Percentiles rank a stretch among this genome's conserved stretches.
Evolutionary conservation across 2,888 invertebrate species (phyloP).

Genomic region (Ormyrus thymus): DNA sequence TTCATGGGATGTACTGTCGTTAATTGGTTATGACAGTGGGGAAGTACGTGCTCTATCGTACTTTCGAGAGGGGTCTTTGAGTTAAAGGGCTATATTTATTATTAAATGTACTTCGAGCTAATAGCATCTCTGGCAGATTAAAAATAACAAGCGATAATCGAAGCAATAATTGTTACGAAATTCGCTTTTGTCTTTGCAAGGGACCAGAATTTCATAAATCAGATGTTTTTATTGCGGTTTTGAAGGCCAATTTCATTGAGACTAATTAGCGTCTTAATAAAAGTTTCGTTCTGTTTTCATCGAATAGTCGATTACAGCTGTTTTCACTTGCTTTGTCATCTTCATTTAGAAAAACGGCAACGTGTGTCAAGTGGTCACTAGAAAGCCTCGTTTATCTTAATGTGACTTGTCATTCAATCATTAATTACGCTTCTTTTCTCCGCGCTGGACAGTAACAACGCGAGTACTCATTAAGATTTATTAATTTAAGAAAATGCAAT

Average conservation of each 20-base stretch:
- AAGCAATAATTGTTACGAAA: no score
- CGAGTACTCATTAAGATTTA: no score
- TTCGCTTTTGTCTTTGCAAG: no score
- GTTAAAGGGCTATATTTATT: no score
- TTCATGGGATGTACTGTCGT: no score
- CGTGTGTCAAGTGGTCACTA: conserved; percentile 12
- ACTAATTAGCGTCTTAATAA: background rate
- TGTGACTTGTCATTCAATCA: conserved; percentile 5
- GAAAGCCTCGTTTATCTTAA: conserved; percentile 36
- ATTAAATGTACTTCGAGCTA: no score
- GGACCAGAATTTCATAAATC: background rate
- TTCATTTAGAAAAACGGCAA: conserved; percentile 28
- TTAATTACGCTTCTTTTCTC: conserved; percentile 15
- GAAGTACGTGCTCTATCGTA: no score
- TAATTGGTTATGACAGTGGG: no score
- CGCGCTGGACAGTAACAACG: background rate
- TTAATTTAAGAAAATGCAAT: no score
- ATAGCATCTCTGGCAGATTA: no score
- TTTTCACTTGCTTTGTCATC: background rate
- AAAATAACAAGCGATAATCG: no score
- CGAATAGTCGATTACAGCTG: background rate
- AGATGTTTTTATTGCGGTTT: background rate
- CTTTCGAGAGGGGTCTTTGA: no score
- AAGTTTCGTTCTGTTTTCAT: background rate
- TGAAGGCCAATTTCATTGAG: background rate